Conservation (phyloP, 2,113 vertebrate genomes). For the Chlamydotis undulata region DNA sequence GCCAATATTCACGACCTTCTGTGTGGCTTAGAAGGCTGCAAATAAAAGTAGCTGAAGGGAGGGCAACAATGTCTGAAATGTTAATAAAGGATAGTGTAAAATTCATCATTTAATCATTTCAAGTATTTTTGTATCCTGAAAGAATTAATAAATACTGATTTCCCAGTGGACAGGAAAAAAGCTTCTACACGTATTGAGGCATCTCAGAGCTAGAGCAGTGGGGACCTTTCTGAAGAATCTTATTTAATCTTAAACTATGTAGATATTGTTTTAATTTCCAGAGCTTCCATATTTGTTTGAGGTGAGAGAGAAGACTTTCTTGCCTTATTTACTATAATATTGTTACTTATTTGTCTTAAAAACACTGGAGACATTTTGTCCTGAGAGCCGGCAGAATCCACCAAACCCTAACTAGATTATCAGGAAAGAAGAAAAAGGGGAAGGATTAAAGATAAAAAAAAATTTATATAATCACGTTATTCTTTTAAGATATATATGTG, state of each 20-base stretch:
- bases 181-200: not conserved
- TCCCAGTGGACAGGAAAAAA: not conserved
- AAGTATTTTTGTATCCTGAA: not conserved
- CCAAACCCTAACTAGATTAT: not conserved
- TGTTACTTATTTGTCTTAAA: not conserved
- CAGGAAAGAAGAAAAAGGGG: not conserved
- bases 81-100: not conserved
- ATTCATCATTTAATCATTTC: not conserved
- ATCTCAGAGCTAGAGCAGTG: not conserved
- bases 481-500: not conserved
- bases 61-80: not conserved
- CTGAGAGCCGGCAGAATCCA: not conserved
- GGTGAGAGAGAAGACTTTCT: not conserved
- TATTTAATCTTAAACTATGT: not conserved
- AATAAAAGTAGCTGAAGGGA: not conserved
- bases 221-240: not conserved
- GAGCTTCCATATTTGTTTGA: not conserved
- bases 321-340: not conserved
- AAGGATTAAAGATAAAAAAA: not conserved
- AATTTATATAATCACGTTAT: not conserved
- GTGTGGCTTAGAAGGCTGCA: not conserved
- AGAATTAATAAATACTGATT: conserved; percentile 25
- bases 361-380: not conserved
- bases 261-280: not conserved
- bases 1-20: not conserved